These are phyloP conservation scores for Epinotia ramella DNA, from an alignment of 2,888 invertebrate species.

Conservation along the genomic window DNA sequence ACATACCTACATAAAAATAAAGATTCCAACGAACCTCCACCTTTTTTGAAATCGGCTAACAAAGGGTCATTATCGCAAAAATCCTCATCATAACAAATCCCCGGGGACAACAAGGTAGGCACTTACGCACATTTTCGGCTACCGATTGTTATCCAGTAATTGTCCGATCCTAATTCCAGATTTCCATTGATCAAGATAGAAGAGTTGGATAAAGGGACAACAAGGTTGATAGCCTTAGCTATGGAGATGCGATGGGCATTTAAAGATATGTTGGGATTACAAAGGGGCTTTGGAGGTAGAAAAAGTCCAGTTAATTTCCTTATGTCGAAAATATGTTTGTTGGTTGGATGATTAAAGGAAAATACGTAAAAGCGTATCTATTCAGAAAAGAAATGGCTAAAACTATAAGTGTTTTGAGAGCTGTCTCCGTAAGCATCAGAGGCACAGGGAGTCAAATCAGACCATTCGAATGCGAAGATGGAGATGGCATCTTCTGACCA, in stretches of 20 bases:
- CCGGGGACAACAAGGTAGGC: slow-evolving; percentile 34
- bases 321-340: neutral
- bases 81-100: slow-evolving; percentile 34
- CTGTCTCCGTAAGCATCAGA: too few species aligned
- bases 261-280: slow-evolving; percentile 21
- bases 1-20: too few species aligned
- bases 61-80: neutral
- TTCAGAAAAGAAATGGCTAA: too few species aligned
- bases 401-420: too few species aligned
- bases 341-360: neutral
- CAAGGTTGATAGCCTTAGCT: slow-evolving; percentile 25
- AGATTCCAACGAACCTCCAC: too few species aligned
- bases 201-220: slow-evolving; percentile 23
- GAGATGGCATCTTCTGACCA: too few species aligned
- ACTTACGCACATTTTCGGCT: slow-evolving; percentile 36
- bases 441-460: too few species aligned
- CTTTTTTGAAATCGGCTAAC: neutral
- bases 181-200: slow-evolving; percentile 40
- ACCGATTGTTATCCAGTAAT: slow-evolving; percentile 39
- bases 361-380: too few species aligned
- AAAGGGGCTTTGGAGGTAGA: neutral
- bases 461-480: too few species aligned
- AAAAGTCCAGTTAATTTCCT: neutral
- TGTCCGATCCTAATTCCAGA: slow-evolving; percentile 40
- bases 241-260: slow-evolving; percentile 22